phyloP scores from a whole-genome alignment of 2,113 vertebrate species.

The Sturnira hondurensis region DNA sequence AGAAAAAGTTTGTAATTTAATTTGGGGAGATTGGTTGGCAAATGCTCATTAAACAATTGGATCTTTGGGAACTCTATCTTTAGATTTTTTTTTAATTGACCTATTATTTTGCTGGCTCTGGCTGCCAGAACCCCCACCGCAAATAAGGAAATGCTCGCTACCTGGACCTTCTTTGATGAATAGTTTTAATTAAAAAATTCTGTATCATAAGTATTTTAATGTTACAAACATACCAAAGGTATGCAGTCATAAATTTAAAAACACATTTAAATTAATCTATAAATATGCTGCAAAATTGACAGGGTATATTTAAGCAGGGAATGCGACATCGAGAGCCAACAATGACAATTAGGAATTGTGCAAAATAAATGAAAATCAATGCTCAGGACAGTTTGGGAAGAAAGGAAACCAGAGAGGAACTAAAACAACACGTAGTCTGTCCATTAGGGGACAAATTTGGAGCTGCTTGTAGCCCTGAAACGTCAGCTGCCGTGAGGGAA shows the following conservation, averaged over 20 bases:
- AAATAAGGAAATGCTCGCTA: conserved; percentile 84
- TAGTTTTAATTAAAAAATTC: conserved; percentile 92
- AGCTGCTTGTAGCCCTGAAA: conserved; percentile 70
- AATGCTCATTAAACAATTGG: conserved; percentile 74
- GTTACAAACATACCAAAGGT: conserved; percentile 88
- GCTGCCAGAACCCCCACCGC: conserved; percentile 84
- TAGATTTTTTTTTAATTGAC: conserved; percentile 86
- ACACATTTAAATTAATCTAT: conserved; percentile 88
- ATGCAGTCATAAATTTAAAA: conserved; percentile 86
- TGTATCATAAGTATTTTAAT: conserved; percentile 90
- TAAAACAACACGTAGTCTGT: conserved; percentile 77
- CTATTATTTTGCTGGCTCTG: conserved; percentile 86
- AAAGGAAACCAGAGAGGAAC: conserved; percentile 74
- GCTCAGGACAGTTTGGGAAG: conserved; percentile 77
- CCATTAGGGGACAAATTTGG: conserved; percentile 77
- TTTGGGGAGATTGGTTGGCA: conserved; percentile 69
- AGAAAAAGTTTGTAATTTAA: conserved; percentile 70
- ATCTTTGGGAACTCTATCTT: conserved; percentile 83
- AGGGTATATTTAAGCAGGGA: conserved; percentile 82
- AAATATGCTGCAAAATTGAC: conserved; percentile 86
- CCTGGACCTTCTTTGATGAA: conserved; percentile 88
- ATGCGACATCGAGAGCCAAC: conserved; percentile 82
- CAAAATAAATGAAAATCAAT: conserved; percentile 87
- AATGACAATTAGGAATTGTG: conserved; percentile 85
- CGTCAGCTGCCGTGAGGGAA: conserved; percentile 67